These are phyloP conservation scores for Troides aeacus DNA, from an alignment of 2,888 invertebrate species.

Conservation along the genomic window DNA sequence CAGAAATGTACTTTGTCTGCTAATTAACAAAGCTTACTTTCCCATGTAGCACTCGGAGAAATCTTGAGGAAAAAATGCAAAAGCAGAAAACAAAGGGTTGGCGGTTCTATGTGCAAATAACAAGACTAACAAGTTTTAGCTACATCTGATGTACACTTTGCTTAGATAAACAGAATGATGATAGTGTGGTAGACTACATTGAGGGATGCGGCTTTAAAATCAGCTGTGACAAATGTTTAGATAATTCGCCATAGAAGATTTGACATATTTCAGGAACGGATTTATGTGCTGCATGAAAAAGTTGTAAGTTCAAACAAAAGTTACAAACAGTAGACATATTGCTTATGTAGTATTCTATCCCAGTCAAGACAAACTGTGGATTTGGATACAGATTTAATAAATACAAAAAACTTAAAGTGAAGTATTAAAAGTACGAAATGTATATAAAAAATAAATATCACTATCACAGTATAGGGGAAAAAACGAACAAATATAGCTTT, in stretches of 20 bases:
- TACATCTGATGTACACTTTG: slow-evolving; percentile 8
- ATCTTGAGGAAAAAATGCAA: slow-evolving; percentile 27
- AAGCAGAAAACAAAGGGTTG: slow-evolving; percentile 20
- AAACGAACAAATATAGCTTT: neutral
- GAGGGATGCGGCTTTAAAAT: neutral
- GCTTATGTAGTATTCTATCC: too few relatives aligned
- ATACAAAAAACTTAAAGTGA: too few relatives aligned
- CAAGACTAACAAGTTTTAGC: slow-evolving; percentile 20
- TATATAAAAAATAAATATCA: too few relatives aligned
- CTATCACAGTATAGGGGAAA: neutral
- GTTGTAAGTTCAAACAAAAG: too few relatives aligned
- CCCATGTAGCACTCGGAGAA: neutral
- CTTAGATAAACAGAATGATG: slow-evolving; percentile 3
- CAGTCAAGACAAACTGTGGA: too few relatives aligned
- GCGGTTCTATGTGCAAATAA: slow-evolving; percentile 22
- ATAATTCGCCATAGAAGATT: neutral
- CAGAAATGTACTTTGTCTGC: slow-evolving; percentile 5
- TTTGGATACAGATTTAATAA: too few relatives aligned
- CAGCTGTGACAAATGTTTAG: neutral
- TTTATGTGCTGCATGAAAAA: neutral
- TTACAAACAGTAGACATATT: too few relatives aligned
- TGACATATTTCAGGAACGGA: neutral
- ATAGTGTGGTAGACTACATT: neutral
- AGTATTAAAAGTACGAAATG: too few relatives aligned
- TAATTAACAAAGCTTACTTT: neutral